phyloP scores from a whole-genome alignment of 2,113 vertebrate genomes.

The Gymnogyps californianus region DNA sequence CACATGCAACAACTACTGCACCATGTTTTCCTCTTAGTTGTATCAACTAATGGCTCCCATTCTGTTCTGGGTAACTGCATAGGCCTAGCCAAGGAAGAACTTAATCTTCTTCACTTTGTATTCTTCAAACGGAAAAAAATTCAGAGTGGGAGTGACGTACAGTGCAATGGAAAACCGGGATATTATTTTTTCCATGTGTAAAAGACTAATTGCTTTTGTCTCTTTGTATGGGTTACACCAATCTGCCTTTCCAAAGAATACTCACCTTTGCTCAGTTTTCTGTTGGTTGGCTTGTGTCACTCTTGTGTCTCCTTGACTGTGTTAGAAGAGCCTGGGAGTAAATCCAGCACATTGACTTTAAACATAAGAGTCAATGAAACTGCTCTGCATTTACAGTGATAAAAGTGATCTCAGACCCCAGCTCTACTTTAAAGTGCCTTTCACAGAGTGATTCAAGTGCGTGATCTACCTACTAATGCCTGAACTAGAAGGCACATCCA shows the following conservation, averaged over 20 bases:
- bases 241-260: background rate
- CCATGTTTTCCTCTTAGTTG: background rate
- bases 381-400: background rate
- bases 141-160: background rate
- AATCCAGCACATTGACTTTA: background rate
- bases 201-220: background rate
- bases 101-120: background rate
- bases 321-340: background rate
- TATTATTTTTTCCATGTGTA: background rate
- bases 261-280: background rate
- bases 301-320: background rate
- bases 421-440: conserved; percentile 29
- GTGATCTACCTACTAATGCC: background rate
- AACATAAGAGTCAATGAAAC: background rate
- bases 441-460: background rate
- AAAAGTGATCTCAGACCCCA: background rate
- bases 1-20: background rate
- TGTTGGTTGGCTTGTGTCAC: fast-evolving
- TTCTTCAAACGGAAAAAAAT: background rate
- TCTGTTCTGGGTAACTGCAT: background rate
- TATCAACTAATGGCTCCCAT: background rate
- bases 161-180: fast-evolving
- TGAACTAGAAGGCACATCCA: background rate
- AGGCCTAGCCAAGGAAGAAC: background rate
- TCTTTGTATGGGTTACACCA: background rate